Conservation (phyloP, 2,888 invertebrate species). For the Lottia scabra region DNA sequence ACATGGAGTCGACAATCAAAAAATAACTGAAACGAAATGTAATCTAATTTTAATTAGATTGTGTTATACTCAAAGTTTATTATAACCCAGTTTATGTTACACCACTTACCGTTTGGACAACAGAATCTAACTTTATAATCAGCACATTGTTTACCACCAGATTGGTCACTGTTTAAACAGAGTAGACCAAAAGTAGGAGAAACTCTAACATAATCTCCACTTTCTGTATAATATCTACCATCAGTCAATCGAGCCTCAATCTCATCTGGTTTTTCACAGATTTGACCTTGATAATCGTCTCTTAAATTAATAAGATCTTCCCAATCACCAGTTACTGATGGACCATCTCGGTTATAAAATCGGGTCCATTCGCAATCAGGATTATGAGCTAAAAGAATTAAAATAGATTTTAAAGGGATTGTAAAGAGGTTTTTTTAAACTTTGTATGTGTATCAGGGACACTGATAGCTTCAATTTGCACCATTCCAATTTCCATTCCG, state of each 20-base stretch:
- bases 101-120: not conserved
- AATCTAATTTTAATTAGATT: no score
- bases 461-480: no score
- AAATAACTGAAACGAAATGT: no score
- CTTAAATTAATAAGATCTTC: not conserved
- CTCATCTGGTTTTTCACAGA: not conserved
- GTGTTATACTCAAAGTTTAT: no score
- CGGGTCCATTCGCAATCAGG: not conserved
- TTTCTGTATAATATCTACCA: not conserved
- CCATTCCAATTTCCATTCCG: no score
- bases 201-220: not conserved
- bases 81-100: no score
- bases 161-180: not conserved
- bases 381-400: no score
- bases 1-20: no score
- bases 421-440: no score
- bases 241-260: not conserved
- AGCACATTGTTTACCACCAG: not conserved
- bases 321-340: not conserved
- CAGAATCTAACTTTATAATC: slow-evolving; percentile 7
- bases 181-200: not conserved
- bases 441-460: no score
- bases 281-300: not conserved
- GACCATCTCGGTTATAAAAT: not conserved
- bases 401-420: no score